A percentile compares a stretch with the other conserved stretches of the same genome.
Conservation (phyloP, 2,797 vertebrate genomes). For the Lacerta viridis region DNA sequence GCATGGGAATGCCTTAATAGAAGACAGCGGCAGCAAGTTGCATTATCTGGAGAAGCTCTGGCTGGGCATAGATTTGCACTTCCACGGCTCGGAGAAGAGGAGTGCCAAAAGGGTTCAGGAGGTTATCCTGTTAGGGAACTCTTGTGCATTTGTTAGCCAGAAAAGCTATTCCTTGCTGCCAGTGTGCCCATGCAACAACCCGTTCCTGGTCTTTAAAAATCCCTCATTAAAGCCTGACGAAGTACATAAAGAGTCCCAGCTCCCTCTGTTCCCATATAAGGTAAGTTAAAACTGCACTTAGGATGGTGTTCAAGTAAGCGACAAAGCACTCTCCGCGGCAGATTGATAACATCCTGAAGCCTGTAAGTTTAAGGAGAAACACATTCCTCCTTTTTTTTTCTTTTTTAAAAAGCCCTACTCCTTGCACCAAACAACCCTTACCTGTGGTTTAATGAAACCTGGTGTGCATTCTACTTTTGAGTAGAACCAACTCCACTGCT, state of each 20-base stretch:
- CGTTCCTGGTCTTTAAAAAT: constrained; percentile 10
- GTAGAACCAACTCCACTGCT: background rate
- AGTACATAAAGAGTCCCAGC: background rate
- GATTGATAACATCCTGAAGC: constrained; percentile 23
- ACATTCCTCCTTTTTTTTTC: constrained; percentile 1
- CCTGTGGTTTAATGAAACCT: constrained; percentile 17
- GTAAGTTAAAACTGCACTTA: background rate
- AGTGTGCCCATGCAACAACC: background rate
- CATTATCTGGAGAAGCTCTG: background rate
- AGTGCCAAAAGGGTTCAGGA: constrained; percentile 26
- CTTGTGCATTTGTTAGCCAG: background rate
- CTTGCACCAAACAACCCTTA: background rate
- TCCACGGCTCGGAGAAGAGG: background rate
- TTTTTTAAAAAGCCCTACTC: background rate
- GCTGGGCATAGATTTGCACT: background rate
- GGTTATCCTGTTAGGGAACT: constrained; percentile 6
- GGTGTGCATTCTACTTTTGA: constrained; percentile 39
- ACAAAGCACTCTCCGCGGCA: constrained; percentile 11
- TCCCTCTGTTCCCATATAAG: background rate
- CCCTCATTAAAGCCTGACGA: constrained; percentile 5
- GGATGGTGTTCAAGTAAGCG: background rate
- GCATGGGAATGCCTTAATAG: constrained; percentile 10
- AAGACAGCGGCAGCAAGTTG: constrained; percentile 25
- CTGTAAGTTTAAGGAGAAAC: constrained; percentile 10
- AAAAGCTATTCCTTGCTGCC: background rate